These are phyloP conservation scores for Trematomus bernacchii DNA, from an alignment of 2,797 vertebrate species.

Conservation along the genomic window DNA sequence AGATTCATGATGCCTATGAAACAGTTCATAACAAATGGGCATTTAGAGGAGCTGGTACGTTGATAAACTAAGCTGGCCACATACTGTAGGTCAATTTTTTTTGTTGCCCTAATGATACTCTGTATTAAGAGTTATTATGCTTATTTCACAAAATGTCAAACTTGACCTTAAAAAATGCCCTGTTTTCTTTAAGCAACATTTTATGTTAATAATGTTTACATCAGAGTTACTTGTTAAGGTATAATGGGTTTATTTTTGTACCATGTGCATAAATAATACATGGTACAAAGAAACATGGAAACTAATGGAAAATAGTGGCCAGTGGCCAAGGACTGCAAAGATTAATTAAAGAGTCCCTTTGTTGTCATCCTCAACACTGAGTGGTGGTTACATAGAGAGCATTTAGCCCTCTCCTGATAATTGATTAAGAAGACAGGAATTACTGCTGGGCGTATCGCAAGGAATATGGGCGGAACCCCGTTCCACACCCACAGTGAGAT, in stretches of 20 bases:
- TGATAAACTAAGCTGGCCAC: too few species aligned
- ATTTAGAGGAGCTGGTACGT: neutral
- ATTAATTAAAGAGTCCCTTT: neutral
- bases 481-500: conserved; percentile 43
- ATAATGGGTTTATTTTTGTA: too few species aligned
- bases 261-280: too few species aligned
- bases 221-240: too few species aligned
- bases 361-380: neutral
- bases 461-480: conserved; percentile 28
- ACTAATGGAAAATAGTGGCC: too few species aligned
- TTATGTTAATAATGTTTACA: too few species aligned
- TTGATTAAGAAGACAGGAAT: conserved; percentile 10
- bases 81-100: neutral
- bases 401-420: neutral
- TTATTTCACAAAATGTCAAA: neutral
- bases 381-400: neutral
- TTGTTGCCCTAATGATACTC: too few species aligned
- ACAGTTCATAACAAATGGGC: neutral
- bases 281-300: too few species aligned
- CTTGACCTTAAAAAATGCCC: neutral
- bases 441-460: neutral
- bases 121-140: neutral
- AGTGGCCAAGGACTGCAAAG: too few species aligned
- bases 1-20: neutral
- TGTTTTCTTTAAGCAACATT: too few species aligned